phyloP scores from a whole-genome alignment of 2,113 vertebrate species.

The Amphiprion percula region DNA sequence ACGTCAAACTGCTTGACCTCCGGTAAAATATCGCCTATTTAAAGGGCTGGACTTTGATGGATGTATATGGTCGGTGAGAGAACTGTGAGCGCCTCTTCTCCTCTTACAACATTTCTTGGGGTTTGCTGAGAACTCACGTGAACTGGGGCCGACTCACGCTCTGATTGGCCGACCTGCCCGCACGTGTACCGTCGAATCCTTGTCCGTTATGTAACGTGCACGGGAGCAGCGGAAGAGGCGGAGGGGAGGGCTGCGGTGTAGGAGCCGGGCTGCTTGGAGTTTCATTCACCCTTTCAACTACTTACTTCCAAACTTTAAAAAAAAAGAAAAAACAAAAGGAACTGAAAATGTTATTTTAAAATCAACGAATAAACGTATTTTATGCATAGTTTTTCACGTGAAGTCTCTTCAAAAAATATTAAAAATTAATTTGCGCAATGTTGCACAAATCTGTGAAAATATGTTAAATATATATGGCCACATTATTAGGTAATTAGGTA shows the following conservation, averaged over 20 bases:
- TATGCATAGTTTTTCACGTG: no score
- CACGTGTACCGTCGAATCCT: conserved; percentile 70
- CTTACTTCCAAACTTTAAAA: background rate
- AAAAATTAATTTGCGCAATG: no score
- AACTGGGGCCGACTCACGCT: background rate
- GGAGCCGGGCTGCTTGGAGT: background rate
- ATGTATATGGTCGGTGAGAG: background rate
- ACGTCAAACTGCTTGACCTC: no score
- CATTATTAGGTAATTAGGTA: no score
- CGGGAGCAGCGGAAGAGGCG: background rate
- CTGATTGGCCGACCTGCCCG: conserved; percentile 53
- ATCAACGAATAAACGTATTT: background rate
- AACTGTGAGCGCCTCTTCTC: conserved; percentile 2
- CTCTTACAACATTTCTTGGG: conserved; percentile 8
- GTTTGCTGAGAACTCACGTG: conserved; percentile 56
- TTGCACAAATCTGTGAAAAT: no score
- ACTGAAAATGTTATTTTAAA: no score
- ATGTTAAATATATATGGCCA: no score
- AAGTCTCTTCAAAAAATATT: no score
- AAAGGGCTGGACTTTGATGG: conserved; percentile 10
- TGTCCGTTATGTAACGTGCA: conserved; percentile 62
- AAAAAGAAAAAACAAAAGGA: background rate
- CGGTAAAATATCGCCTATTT: conserved; percentile 1
- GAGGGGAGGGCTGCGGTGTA: conserved; percentile 19
- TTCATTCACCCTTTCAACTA: conserved; percentile 53